phyloP scores from a whole-genome alignment of 2,888 invertebrate species.

The Helobdella robusta region DNA sequence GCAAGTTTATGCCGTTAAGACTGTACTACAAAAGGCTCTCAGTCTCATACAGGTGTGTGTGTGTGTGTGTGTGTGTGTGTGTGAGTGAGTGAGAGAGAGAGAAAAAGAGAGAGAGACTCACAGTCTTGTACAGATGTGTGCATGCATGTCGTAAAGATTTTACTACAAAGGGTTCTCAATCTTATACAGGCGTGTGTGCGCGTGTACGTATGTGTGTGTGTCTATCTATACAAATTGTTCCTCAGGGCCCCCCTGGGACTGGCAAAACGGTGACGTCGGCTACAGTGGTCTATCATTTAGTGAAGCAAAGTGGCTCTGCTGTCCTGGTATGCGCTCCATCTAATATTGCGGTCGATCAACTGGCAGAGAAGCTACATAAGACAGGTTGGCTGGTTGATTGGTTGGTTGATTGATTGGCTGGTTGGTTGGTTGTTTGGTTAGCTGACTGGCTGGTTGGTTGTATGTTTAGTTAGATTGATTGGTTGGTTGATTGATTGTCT shows the following conservation, averaged over 20 bases:
- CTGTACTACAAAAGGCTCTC: constrained; percentile 86
- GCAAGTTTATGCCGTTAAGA: constrained; percentile 91
- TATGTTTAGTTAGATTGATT: not conserved
- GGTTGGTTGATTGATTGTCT: too few species aligned
- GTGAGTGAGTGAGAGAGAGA: not conserved
- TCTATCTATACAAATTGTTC: too few species aligned
- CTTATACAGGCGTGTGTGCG: constrained; percentile 79
- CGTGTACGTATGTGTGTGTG: not conserved
- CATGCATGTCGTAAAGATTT: constrained; percentile 97
- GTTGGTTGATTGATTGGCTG: not conserved
- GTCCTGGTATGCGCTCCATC: constrained; percentile 97
- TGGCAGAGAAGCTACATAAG: constrained; percentile 94
- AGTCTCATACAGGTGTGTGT: constrained; percentile 81
- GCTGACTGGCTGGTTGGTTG: constrained; percentile 35
- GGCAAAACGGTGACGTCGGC: constrained; percentile 99
- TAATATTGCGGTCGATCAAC: constrained; percentile 96
- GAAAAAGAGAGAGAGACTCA: not conserved
- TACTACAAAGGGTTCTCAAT: constrained; percentile 84
- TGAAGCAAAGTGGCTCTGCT: constrained; percentile 77
- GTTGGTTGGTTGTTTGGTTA: not conserved
- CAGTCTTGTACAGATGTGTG: too few species aligned
- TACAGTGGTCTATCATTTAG: constrained; percentile 94
- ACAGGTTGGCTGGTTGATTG: constrained; percentile 71
- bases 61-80: not conserved
- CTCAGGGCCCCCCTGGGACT: constrained; percentile 75